Evolutionary conservation across 2,113 vertebrate genomes (phyloP).

Genomic region (Heterotis niloticus): DNA sequence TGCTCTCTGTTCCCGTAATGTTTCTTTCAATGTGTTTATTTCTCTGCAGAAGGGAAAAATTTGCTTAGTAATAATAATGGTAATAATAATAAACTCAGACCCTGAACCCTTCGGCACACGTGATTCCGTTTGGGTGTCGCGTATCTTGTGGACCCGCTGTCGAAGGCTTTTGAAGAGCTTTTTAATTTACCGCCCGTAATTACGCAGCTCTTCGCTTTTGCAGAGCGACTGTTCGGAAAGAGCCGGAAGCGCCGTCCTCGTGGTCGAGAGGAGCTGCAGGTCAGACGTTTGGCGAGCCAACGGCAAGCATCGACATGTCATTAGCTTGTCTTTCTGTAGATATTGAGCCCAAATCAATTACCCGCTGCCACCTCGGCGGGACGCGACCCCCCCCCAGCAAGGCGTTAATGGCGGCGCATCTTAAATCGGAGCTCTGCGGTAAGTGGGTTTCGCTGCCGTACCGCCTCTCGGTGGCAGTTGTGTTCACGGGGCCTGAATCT

Average conservation of each 20-base stretch:
- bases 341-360: slow-evolving; percentile 5
- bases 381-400: too few species aligned
- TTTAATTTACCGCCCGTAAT: slow-evolving; percentile 54
- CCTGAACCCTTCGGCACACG: background rate
- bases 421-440: background rate
- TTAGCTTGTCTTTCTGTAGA: background rate
- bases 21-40: too few species aligned
- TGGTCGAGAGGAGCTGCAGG: too few species aligned
- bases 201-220: slow-evolving; percentile 29
- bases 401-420: background rate
- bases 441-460: background rate
- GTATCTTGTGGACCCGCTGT: too few species aligned
- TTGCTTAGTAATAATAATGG: too few species aligned
- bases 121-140: background rate
- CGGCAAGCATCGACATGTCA: background rate
- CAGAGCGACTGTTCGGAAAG: slow-evolving; percentile 20
- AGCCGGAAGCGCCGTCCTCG: too few species aligned
- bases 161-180: slow-evolving; percentile 45
- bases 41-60: too few species aligned
- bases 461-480: too few species aligned
- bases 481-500: too few species aligned
- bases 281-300: too few species aligned
- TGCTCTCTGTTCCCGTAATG: too few species aligned
- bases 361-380: background rate
- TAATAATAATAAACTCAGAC: background rate